Evolutionary conservation across 2,797 vertebrate genomes (phyloP), one percentile per base, ranked within the genome.

Genomic region (Sebastes wilsoni): DNA sequence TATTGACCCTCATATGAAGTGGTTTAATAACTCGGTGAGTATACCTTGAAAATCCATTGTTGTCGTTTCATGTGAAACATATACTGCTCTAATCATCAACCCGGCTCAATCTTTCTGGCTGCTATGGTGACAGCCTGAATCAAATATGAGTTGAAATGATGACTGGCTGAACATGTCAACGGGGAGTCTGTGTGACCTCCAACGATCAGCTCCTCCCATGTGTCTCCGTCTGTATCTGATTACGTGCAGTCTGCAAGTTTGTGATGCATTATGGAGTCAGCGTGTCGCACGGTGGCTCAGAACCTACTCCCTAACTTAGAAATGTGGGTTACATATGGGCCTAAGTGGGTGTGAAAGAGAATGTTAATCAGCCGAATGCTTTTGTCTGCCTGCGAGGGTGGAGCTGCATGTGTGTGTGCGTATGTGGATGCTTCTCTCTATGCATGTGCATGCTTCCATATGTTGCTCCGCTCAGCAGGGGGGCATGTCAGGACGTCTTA

Each of bases 261-360:
- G 84, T 62, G 72, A 81, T 66, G 81, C 75, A 46, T 87, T 67
- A 42, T 70, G 74, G 74, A 88, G 70, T 52, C 61, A 20, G 60
- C 70, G 13, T 82, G 82, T 62, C 55, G 9, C 16, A 62, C 34
- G 1, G 3, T 69, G 77, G 87, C 82, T 69, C 69, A n/a, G 25
- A 61, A 80, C 71, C 81, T 27, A 72, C 66, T 81, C 73, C 70
- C 58, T 49, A 28, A 75, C 82, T 49, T 64, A 22, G 56, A 87
- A 82, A 86, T 85, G 86, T 85, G 78, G 84, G 67, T 65, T 77
- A 68, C 86, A 87, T 84, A 72, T 87, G 88, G 79, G 52, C 38
- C 75, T 64, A 87, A 88, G 89, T 87, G 89, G 78, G 87, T 87
- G 87, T 88, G 87, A 91, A 87, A 83, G 84, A 82, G 82, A 89